Evolutionary conservation across 2,888 invertebrate genomes (phyloP), one percentile per base, ranked within the genome.

Genomic region (Pelosia muscerda): DNA sequence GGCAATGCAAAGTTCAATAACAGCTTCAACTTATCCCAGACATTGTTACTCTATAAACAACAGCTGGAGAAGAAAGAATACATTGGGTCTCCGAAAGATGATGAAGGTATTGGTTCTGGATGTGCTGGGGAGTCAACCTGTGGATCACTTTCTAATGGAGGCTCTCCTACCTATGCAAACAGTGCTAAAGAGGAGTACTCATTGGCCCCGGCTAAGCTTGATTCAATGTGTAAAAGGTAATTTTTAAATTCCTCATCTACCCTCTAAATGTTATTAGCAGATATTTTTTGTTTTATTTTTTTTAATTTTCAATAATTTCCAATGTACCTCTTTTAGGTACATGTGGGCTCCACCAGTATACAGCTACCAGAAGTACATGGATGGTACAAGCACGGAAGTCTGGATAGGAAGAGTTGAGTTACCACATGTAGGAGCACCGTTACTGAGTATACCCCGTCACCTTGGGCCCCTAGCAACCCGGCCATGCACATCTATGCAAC

Each of bases 1-100:
- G 94, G 95, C 85, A 95, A 95, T 90, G 92, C 95, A 67, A 95
- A 95, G 75, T 94, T 95, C 78, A 94, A 93, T 81, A 90, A 90
- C 67, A 89, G 85, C 69, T 84, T 90, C 72, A 90, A 93, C 66
- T 76, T 92, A 67, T 85, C 90, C 68, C 92, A 94, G 85, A 93
- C 93, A 4, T 77, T 94, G 60, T 76, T 92, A 78, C 90, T 94
- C 78, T 93, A 94, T 82, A 92, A 94, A 87, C 93, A 91, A 85
- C 92, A 94, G 67, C 72, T 93, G 69, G 90, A 90, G 57, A 92
- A 91, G 75, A 89, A 88, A 23, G 93, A 93, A 79, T 93, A 91
- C 73, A 91, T 88, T 10, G 85, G 83, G n/a, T 86, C 88, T 62
- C 83, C 87, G 0, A 92, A 89, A 56, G 90, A 90, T 67, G 93